Conservation (phyloP, 2,113 vertebrate species). For the Actenoides lindsayi region DNA sequence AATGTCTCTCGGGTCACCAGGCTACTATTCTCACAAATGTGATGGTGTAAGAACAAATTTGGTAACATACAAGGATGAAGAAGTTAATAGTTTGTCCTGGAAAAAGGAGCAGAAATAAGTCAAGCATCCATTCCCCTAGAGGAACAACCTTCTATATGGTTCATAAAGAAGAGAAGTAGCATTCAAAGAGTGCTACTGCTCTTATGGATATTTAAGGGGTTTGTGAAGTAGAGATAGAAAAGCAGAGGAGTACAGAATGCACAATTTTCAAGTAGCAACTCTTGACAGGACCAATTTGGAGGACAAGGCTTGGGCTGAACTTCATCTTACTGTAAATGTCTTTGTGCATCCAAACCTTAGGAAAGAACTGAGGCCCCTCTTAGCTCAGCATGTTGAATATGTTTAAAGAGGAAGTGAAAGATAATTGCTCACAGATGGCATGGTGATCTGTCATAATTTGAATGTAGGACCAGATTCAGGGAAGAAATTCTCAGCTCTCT, state of each 20-base stretch:
- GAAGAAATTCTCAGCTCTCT: background rate
- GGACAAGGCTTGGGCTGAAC: background rate
- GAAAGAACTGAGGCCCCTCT: background rate
- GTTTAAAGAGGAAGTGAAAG: background rate
- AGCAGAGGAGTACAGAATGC: background rate
- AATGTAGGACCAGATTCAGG: background rate
- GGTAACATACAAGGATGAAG: background rate
- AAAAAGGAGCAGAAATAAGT: background rate
- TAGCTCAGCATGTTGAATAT: background rate
- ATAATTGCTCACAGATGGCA: background rate
- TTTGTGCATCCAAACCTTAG: background rate
- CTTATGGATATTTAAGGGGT: background rate
- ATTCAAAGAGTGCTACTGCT: background rate
- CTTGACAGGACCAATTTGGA: background rate
- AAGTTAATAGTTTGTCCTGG: background rate
- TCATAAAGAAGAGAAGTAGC: background rate
- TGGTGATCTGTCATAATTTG: background rate
- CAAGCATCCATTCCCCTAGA: background rate
- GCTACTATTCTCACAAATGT: background rate
- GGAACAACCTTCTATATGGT: background rate
- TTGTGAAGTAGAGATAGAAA: background rate
- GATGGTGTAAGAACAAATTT: background rate
- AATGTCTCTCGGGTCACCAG: background rate
- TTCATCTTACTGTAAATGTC: background rate
- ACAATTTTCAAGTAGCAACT: background rate